Percentiles rank a stretch among this genome's conserved stretches.
Evolutionary conservation across 2,113 vertebrate genomes (phyloP).

Genomic region (Eupsittula cactorum): DNA sequence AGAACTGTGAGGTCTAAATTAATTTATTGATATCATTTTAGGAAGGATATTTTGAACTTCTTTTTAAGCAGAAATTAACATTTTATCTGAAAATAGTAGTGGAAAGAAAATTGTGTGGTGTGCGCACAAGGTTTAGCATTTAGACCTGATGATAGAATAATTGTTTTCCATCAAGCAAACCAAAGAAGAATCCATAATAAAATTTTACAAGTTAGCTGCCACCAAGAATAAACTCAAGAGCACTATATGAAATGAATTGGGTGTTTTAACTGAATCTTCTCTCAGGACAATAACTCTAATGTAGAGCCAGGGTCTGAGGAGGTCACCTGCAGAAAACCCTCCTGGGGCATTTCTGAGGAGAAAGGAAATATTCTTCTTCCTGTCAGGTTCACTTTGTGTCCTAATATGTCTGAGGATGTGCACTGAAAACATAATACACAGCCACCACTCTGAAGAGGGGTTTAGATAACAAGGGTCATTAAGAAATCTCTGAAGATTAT

Average conservation of each 20-base stretch:
- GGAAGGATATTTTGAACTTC: background rate
- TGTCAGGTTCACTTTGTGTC: conserved; percentile 77
- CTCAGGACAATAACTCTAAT: conserved; percentile 86
- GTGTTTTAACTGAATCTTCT: conserved; percentile 84
- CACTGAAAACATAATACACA: conserved; percentile 65
- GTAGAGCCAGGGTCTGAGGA: conserved; percentile 78
- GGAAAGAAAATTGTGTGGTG: conserved; percentile 31
- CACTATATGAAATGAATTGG: conserved; percentile 85
- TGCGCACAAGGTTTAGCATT: background rate
- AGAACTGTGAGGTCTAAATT: background rate
- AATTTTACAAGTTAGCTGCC: conserved; percentile 85
- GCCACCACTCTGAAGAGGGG: conserved; percentile 52
- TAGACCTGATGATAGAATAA: conserved; percentile 75
- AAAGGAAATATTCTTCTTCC: conserved; percentile 75
- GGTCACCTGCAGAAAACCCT: conserved; percentile 76
- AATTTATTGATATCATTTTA: background rate
- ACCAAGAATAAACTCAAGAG: conserved; percentile 79
- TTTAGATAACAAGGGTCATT: conserved; percentile 73
- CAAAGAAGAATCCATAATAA: conserved; percentile 79
- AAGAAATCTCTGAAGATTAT: conserved; percentile 68
- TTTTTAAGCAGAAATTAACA: conserved; percentile 9
- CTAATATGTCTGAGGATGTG: conserved; percentile 78
- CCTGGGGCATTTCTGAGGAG: conserved; percentile 74
- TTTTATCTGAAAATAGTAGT: conserved; percentile 30
- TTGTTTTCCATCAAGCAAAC: conserved; percentile 76